Evolutionary conservation across 23 tunicate species (phyloP), one percentile per base, ranked within the genome.

Genomic region (Ascidia mentula): DNA sequence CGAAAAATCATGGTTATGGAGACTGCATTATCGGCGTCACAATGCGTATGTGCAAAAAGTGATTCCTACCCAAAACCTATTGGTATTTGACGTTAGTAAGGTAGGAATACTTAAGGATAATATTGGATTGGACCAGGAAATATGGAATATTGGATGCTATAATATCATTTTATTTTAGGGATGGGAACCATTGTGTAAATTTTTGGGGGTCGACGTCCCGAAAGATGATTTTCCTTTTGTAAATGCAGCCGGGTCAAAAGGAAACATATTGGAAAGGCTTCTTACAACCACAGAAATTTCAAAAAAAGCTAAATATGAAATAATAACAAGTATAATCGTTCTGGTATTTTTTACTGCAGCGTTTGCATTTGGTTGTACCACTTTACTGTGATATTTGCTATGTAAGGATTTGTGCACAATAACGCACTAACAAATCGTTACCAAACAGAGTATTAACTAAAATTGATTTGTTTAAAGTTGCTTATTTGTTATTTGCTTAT

Each of bases 151-250:
- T 42, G 15, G 24, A 53, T 20, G 24, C 65, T 6, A 5, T 1
- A 53, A 71, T 71, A 28, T n/a, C n/a, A n/a, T n/a, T n/a, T n/a
- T n/a, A n/a, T 71, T 34, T 1, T 20, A 87, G 92, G 92, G 92
- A 13, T 87, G 92, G 92, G 82, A 76, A 40, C 92, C 92, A 8
- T 34, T 87, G 0, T 87, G 92, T 78, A 69, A 82, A 36, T 87
- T 87, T 40, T 37, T 87, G 71, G 78, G 40, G 45, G 82, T 82
- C 34, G 76, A 74, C 15, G 45, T 87, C 1, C 92, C 92, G 9
- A 69, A 81, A 20, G 82, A 75, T 18, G 61, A 73, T 18, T 87
- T 87, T 78, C 92, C 92, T 30, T 34, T 81, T n/a, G 86, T 72
- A 37, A 87, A 87, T 79, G 84, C 42, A 35, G 86, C 86, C 1